phyloP scores from a whole-genome alignment of 1,140 invertebrate genomes.

The Alviniconcha marisindica region DNA sequence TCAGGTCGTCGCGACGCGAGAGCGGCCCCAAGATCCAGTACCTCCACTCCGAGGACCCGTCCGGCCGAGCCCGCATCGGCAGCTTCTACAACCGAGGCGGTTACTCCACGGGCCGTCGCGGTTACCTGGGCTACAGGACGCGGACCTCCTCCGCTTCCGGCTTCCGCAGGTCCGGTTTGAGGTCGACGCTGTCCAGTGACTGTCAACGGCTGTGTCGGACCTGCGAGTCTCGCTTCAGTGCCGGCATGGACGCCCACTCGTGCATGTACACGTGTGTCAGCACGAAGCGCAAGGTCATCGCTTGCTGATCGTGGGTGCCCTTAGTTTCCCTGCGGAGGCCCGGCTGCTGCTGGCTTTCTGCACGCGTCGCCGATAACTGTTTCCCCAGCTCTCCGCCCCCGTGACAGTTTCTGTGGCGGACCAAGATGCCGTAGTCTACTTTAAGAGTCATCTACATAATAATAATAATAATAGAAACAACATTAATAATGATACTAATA shows the following conservation, averaged over 20 bases:
- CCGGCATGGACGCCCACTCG: slow-evolving; percentile 24
- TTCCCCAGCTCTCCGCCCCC: too few species aligned
- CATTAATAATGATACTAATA: too few species aligned
- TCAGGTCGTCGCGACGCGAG: neutral
- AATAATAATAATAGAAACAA: too few species aligned
- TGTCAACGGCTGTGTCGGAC: slow-evolving; percentile 33
- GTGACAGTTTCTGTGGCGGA: too few species aligned
- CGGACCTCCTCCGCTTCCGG: neutral
- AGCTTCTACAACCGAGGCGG: neutral
- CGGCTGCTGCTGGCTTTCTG: too few species aligned
- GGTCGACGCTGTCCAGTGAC: neutral
- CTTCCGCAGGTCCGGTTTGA: too few species aligned
- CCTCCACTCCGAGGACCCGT: slow-evolving; percentile 12
- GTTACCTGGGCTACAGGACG: neutral
- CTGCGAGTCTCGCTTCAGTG: slow-evolving; percentile 24
- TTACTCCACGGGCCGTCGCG: neutral
- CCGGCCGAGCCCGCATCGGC: neutral
- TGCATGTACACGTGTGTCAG: slow-evolving; percentile 40
- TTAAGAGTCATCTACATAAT: too few species aligned
- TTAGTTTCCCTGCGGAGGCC: too few species aligned
- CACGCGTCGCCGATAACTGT: too few species aligned
- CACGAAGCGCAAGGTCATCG: neutral
- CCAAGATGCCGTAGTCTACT: too few species aligned
- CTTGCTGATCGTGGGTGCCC: slow-evolving; percentile 35
- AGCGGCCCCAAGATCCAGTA: neutral